These are phyloP conservation scores for Xylota sylvarum DNA, from an alignment of 2,888 invertebrate species.

Conservation along the genomic window DNA sequence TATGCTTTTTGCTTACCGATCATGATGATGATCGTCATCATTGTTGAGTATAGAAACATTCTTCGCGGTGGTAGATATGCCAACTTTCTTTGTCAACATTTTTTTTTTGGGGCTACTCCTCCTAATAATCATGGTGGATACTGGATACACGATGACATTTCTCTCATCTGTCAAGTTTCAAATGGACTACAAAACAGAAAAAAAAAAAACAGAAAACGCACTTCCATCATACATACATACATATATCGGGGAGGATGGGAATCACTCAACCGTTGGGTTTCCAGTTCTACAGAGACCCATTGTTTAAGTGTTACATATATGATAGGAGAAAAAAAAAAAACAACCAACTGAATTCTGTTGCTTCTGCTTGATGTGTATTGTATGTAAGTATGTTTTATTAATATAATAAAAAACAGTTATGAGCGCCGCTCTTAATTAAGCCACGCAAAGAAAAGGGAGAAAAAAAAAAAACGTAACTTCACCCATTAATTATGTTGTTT, in stretches of 20 bases:
- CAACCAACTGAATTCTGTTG: conserved; percentile 52
- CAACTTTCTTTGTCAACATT: conserved; percentile 63
- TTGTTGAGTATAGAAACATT: conserved; percentile 9
- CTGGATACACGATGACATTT: conserved; percentile 40
- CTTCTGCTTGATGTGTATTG: conserved; percentile 56
- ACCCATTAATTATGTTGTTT: conserved; percentile 76
- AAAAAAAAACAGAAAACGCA: conserved; percentile 44
- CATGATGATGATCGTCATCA: conserved; percentile 36
- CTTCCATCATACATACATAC: conserved; percentile 33
- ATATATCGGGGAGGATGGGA: conserved; percentile 50
- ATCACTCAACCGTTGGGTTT: conserved; percentile 74
- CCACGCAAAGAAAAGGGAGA: conserved; percentile 65
- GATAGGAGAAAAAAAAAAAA: conserved; percentile 21
- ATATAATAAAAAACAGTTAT: conserved; percentile 77
- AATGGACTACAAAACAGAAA: conserved; percentile 8
- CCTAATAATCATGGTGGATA: not conserved
- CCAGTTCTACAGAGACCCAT: conserved; percentile 66
- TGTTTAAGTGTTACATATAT: conserved; percentile 73
- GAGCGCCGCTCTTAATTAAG: conserved; percentile 76
- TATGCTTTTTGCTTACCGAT: conserved; percentile 48
- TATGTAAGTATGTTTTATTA: conserved; percentile 69
- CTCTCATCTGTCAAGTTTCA: conserved; percentile 39
- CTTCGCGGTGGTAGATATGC: conserved; percentile 18
- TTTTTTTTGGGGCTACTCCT: conserved; percentile 12
- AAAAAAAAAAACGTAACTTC: conserved; percentile 69